Percentiles rank a stretch among this genome's conserved stretches.
These are phyloP conservation scores for Cactoblastis cactorum DNA, from an alignment of 2,888 invertebrate genomes.

Conservation along the genomic window DNA sequence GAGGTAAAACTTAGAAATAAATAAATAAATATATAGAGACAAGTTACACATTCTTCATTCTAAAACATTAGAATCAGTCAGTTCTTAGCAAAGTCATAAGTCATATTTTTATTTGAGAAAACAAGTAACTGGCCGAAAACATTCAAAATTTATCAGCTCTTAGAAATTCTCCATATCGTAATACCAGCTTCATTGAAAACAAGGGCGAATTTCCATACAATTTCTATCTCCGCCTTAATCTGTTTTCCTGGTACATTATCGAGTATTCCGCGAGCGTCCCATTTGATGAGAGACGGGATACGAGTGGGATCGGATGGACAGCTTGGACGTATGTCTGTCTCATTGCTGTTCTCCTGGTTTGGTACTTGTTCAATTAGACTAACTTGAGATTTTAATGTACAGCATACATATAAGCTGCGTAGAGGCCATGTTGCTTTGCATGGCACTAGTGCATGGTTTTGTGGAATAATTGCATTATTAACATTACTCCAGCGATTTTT, in stretches of 20 bases:
- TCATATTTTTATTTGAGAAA: too few relatives aligned
- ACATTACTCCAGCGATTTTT: too few relatives aligned
- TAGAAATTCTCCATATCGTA: constrained; percentile 17
- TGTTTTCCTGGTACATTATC: constrained; percentile 35
- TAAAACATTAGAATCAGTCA: too few relatives aligned
- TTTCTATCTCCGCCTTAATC: constrained; percentile 45
- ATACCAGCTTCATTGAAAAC: constrained; percentile 20
- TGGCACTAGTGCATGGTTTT: too few relatives aligned
- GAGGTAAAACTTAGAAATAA: too few relatives aligned
- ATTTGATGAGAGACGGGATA: constrained; percentile 20
- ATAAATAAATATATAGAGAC: too few relatives aligned
- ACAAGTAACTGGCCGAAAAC: not conserved
- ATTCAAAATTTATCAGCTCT: constrained; percentile 25
- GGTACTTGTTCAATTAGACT: constrained; percentile 70
- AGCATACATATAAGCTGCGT: too few relatives aligned
- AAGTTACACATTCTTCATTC: too few relatives aligned
- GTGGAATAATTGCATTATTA: too few relatives aligned
- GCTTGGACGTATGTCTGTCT: constrained; percentile 44
- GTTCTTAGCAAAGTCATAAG: too few relatives aligned
- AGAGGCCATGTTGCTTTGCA: too few relatives aligned
- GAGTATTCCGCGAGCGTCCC: constrained; percentile 49
- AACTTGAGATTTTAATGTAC: constrained; percentile 36
- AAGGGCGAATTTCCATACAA: constrained; percentile 34
- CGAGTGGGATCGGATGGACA: constrained; percentile 28
- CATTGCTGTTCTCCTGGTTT: constrained; percentile 48